phyloP scores from a whole-genome alignment of 2,113 vertebrate genomes.

The Gallinago paraguaiae region DNA sequence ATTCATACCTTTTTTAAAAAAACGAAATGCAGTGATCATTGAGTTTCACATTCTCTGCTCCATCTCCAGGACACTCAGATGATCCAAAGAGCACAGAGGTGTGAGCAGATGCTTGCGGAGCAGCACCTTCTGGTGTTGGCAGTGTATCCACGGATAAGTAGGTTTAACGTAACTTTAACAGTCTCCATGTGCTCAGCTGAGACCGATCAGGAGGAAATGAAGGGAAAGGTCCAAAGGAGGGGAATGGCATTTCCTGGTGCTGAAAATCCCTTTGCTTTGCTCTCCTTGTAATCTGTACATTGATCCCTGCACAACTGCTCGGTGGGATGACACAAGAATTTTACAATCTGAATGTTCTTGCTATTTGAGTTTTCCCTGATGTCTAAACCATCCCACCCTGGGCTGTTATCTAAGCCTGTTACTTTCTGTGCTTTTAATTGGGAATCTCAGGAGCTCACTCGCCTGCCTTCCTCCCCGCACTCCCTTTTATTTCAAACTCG shows the following conservation, averaged over 20 bases:
- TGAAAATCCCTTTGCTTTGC: background rate
- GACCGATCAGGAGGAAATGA: background rate
- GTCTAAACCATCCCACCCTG: background rate
- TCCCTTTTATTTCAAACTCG: background rate
- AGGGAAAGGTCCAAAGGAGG: background rate
- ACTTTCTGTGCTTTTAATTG: background rate
- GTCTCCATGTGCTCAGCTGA: fast-evolving
- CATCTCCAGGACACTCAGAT: background rate
- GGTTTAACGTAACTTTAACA: background rate
- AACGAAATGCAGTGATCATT: background rate
- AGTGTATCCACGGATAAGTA: background rate
- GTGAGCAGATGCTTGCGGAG: background rate
- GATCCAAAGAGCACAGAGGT: background rate
- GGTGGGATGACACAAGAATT: background rate
- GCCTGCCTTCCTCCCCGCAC: background rate
- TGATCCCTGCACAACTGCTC: background rate
- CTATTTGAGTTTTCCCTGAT: background rate
- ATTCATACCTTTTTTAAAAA: background rate
- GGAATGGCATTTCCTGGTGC: background rate
- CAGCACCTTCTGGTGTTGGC: background rate
- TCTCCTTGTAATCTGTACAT: background rate
- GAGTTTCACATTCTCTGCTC: background rate
- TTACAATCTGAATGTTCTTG: background rate
- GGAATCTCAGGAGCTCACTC: background rate
- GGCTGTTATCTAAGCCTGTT: background rate